A percentile compares a stretch with the other conserved stretches of the same genome.
These are phyloP conservation scores for Drosophila virilis DNA, from an alignment of 1,140 invertebrate species.

Conservation along the genomic window DNA sequence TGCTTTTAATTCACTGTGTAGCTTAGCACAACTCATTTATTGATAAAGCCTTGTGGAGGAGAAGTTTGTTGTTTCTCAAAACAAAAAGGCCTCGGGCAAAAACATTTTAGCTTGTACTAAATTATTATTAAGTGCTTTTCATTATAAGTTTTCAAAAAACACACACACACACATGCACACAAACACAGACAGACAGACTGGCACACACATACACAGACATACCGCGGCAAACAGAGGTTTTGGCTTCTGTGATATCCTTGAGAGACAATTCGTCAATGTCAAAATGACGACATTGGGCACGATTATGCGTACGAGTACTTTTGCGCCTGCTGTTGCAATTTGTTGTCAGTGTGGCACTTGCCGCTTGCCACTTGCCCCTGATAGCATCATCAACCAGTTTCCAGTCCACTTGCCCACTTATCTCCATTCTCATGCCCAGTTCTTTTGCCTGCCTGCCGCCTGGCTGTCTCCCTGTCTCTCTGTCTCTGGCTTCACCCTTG, in stretches of 20 bases:
- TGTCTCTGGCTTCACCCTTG: constrained; percentile 3
- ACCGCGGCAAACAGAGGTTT: constrained; percentile 1
- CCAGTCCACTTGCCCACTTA: constrained; percentile 12
- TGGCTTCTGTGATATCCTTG: constrained; percentile 43
- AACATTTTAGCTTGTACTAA: constrained; percentile 42
- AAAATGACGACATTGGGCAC: constrained; percentile 68
- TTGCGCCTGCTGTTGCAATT: constrained; percentile 60
- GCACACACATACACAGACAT: neutral
- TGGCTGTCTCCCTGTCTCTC: neutral
- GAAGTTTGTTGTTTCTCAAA: neutral
- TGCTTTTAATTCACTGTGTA: too few relatives aligned
- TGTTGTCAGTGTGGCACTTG: constrained; percentile 34
- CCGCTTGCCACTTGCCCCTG: neutral
- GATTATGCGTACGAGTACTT: constrained; percentile 57
- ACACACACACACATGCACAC: neutral
- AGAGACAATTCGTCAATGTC: constrained; percentile 75
- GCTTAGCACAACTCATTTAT: too few relatives aligned
- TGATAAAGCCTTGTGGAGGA: neutral
- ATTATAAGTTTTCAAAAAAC: constrained; percentile 54
- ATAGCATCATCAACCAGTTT: neutral
- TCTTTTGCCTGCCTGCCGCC: constrained; percentile 1
- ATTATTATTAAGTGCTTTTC: constrained; percentile 77
- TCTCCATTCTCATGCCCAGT: constrained; percentile 11
- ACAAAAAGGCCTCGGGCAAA: constrained; percentile 12
- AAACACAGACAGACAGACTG: neutral